phyloP scores from a whole-genome alignment of 2,888 invertebrate genomes.

The Dicranocentrus wangi region DNA sequence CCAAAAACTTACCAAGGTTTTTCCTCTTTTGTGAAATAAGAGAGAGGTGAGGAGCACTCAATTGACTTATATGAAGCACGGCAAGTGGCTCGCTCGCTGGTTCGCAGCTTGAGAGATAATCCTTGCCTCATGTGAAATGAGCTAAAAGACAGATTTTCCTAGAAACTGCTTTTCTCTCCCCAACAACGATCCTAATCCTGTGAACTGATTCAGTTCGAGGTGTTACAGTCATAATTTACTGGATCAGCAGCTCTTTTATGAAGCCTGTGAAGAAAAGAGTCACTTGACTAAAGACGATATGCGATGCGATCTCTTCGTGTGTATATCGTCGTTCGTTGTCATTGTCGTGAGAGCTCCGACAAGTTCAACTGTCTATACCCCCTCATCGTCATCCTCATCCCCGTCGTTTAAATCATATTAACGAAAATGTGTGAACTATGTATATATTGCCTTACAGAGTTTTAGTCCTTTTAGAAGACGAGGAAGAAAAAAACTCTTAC shows the following conservation, averaged over 20 bases:
- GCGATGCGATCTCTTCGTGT: too few species aligned
- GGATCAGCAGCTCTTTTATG: slow-evolving; percentile 64
- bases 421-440: neutral
- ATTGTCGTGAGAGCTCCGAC: slow-evolving; percentile 39
- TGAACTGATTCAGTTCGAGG: slow-evolving; percentile 69
- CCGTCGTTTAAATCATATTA: neutral
- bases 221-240: slow-evolving; percentile 71
- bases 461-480: too few species aligned
- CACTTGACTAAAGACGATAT: slow-evolving; percentile 27
- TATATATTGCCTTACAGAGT: neutral
- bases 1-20: slow-evolving; percentile 22
- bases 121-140: slow-evolving; percentile 54
- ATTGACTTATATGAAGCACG: slow-evolving; percentile 36
- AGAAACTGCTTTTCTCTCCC: slow-evolving; percentile 58
- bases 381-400: too few species aligned
- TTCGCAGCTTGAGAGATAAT: slow-evolving; percentile 48
- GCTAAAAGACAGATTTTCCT: slow-evolving; percentile 59
- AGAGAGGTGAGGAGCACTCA: slow-evolving; percentile 27
- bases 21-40: slow-evolving; percentile 6
- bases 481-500: too few species aligned
- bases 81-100: slow-evolving; percentile 27
- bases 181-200: slow-evolving; percentile 61
- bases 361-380: slow-evolving; percentile 25
- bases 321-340: too few species aligned
- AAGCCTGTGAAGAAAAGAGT: slow-evolving; percentile 37